phyloP scores from a whole-genome alignment of 2,797 vertebrate species.

The Acanthiza pusilla region DNA sequence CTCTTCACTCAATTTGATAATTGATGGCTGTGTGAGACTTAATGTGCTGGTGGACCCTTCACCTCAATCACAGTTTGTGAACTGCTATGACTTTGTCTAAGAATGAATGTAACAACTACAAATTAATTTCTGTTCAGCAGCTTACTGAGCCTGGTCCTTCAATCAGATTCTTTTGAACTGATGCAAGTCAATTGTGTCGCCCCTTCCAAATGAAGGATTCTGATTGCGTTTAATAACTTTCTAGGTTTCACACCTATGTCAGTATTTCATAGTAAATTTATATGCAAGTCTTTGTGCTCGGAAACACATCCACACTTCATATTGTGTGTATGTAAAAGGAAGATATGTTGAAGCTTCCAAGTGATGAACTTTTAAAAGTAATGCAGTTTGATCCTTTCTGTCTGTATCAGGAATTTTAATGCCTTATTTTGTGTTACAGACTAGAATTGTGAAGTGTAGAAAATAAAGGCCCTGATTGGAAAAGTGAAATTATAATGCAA shows the following conservation, averaged over 20 bases:
- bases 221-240: background rate
- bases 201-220: background rate
- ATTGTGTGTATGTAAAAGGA: background rate
- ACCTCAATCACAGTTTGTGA: background rate
- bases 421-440: background rate
- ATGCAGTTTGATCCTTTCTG: background rate
- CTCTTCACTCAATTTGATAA: background rate
- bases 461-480: background rate
- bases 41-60: background rate
- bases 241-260: background rate
- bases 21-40: background rate
- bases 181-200: background rate
- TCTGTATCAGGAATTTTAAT: background rate
- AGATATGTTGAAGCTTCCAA: background rate
- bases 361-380: background rate
- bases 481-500: background rate
- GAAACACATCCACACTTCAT: background rate
- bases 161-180: background rate
- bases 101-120: background rate
- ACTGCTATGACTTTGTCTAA: background rate
- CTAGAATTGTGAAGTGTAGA: background rate
- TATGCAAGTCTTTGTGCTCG: background rate
- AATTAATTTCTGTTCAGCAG: background rate
- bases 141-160: background rate
- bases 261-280: background rate